Evolutionary conservation across 2,797 vertebrate species (phyloP), one percentile per base, ranked within the genome.

Genomic region (Cheirogaleus major): DNA sequence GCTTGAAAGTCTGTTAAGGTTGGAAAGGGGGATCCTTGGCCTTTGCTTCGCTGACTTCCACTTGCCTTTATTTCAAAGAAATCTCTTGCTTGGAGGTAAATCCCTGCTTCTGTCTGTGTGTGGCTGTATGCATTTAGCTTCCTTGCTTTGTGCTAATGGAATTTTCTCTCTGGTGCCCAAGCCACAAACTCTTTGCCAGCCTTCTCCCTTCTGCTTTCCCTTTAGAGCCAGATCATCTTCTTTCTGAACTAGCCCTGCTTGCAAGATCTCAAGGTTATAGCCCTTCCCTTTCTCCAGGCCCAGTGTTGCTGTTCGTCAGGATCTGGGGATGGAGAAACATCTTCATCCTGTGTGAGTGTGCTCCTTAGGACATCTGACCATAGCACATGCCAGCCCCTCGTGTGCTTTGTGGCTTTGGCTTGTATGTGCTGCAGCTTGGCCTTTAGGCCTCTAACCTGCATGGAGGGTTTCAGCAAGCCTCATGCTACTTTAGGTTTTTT

Each of bases 1-100:
- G 76, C 72, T 93, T 73, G 72, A 73, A 61, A 75, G 50, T 75
- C 63, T 87, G 22, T 75, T 52, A 69, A 50, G 57, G 38, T 81
- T 92, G 85, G 83, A 96, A 82, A 93, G 52, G 92, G 97, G 86
- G 82, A 57, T 90, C 90, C 93, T 97, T 92, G 61, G 50, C 96
- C 90, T 96, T 94, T 88, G 94, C 96, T 97, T 96, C 2, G 93
- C 97, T 97, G 63, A 73, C 67, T 93, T 95, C 50, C 14, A 35
- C 88, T 89, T 52, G 72, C 93, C 72, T 97, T 95, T 92, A 75
- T 91, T 97, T 98, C 88, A 93, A 7, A 94, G 59, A 92, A 78
- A 32, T 80, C 72, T 97, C 96, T 96, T 89, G 96, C 97, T 97
- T 83, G 75, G 67, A 93, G 89, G 73, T 61, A 43, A 82, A 91